Evolutionary conservation across 2,888 invertebrate species (phyloP).

Genomic region (Acleris literana): DNA sequence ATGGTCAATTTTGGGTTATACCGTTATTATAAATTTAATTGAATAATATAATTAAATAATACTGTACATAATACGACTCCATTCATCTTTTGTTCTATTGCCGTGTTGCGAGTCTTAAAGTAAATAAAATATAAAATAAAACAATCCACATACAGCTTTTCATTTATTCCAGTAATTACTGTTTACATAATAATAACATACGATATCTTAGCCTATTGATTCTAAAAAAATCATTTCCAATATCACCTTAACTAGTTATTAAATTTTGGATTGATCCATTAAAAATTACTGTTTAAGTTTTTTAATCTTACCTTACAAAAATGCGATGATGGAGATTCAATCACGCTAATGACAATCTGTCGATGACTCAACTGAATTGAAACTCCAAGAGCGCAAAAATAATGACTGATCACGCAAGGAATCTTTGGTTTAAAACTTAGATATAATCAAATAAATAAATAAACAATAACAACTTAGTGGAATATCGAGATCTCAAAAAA

Average conservation of each 20-base stretch:
- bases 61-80: too few species aligned
- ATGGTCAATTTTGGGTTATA: too few species aligned
- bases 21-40: too few species aligned
- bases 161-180: constrained; percentile 83
- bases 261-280: constrained; percentile 78
- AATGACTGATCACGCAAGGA: constrained; percentile 38
- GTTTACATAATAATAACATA: constrained; percentile 82
- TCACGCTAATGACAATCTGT: constrained; percentile 36
- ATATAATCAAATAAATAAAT: constrained; percentile 54
- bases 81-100: too few species aligned
- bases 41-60: too few species aligned
- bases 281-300: constrained; percentile 70
- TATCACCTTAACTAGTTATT: constrained; percentile 81
- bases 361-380: neutral
- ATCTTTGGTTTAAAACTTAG: constrained; percentile 58
- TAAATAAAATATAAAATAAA: constrained; percentile 48
- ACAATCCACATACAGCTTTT: constrained; percentile 63
- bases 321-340: constrained; percentile 51
- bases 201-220: constrained; percentile 81
- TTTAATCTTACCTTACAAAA: constrained; percentile 56
- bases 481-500: constrained; percentile 43
- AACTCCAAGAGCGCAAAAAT: constrained; percentile 17
- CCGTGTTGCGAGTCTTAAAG: too few species aligned
- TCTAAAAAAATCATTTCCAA: constrained; percentile 84
- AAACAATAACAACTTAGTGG: constrained; percentile 51